These are phyloP conservation scores for Alca torda DNA, from an alignment of 2,797 vertebrate species.

Conservation along the genomic window DNA sequence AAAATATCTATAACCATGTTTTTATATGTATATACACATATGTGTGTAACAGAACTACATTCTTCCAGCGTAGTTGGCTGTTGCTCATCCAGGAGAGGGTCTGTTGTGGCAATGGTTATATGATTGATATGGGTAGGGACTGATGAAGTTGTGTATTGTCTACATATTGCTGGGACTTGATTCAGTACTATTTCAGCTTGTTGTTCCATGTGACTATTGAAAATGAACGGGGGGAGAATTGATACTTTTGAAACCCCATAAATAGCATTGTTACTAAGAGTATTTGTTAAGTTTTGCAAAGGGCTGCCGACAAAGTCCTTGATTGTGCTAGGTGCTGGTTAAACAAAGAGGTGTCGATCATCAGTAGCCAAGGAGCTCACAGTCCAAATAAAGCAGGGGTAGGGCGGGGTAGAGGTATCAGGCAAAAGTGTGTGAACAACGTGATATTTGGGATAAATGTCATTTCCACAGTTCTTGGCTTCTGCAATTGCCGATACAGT, in stretches of 20 bases:
- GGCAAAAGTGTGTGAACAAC: slow-evolving; percentile 37
- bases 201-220: background rate
- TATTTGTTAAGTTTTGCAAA: background rate
- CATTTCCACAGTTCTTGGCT: slow-evolving; percentile 56
- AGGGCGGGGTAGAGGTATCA: background rate
- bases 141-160: background rate
- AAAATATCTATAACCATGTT: background rate
- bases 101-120: background rate
- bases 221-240: background rate
- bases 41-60: background rate
- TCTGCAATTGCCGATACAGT: background rate
- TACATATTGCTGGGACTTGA: background rate
- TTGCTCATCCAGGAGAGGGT: background rate
- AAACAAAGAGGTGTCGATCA: background rate
- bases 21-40: background rate
- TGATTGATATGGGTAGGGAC: background rate
- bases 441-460: slow-evolving; percentile 55
- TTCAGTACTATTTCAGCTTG: background rate
- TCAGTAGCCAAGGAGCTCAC: slow-evolving; percentile 3
- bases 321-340: background rate
- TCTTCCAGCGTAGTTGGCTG: background rate
- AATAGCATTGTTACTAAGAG: background rate
- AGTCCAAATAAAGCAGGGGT: slow-evolving; percentile 19
- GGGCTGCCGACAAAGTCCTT: background rate
- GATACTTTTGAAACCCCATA: background rate